Evolutionary conservation across 2,113 vertebrate genomes (phyloP), one percentile per base, ranked within the genome.

Genomic region (Actenoides hombroni): DNA sequence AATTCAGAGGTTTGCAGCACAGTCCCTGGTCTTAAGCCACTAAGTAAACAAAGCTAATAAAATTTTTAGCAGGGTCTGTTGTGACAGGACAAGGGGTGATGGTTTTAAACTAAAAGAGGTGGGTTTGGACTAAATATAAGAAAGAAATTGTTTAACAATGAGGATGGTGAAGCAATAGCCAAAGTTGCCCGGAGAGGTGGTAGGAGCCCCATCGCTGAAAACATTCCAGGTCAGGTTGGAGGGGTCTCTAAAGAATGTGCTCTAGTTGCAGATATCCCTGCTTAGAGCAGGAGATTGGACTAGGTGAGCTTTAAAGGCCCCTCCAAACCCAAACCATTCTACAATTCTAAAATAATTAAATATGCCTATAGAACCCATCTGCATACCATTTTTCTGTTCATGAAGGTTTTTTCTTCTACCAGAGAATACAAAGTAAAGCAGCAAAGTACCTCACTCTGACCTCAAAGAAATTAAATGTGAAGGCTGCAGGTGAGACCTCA

Each of bases 391-490:
- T 69, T 16, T 68, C n/a, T 20, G 16, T 19, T 31, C 44, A 12
- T 15, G 6, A 44, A 4, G 5, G 6, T 9, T 5, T 6, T 73
- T 40, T 54, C 11, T 4, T 40, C 33, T 11, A 28, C 8, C 20
- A 73, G 25, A 17, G 33, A 40, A 29, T 1, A 26, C 0, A 3
- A 48, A n/a, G 3, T 3, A 48, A 31, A 88, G 35, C 25, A 60
- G 12, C 10, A 61, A 89, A 39, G 3, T 10, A 5, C 37, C 51
- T n/a, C 29, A 8, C 8, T 18, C 40, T 25, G n/a, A 9, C 28
- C 35, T 64, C 51, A 40, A 33, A 81, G 8, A 5, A 18, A 39
- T 9, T 6, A 31, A 63, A 39, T 4, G 1, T 0, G 2, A 63
- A 56, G 29, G 39, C 61, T 59, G 14, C 10, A 56, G 40, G 11